Percentiles rank a stretch among this genome's conserved stretches.
Evolutionary conservation across 2,797 vertebrate genomes (phyloP).

Genomic region (Sebastolobus altivelis): DNA sequence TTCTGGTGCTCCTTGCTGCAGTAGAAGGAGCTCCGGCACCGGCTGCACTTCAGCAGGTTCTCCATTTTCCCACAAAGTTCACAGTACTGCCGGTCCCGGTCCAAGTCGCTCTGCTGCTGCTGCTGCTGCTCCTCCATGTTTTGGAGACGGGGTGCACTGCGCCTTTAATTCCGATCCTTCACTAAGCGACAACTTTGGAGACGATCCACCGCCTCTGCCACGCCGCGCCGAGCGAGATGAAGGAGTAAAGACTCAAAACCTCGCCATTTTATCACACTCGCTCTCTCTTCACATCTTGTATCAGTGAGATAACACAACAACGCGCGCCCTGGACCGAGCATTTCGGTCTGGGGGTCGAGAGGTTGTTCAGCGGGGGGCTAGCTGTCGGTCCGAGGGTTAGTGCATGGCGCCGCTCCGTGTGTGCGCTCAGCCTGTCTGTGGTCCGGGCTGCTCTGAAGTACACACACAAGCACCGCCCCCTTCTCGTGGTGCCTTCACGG

Average conservation of each 20-base stretch:
- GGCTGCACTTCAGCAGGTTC: slow-evolving; percentile 93
- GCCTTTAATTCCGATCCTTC: slow-evolving; percentile 79
- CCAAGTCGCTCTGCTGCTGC: slow-evolving; percentile 74
- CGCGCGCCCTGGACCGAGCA: slow-evolving; percentile 21
- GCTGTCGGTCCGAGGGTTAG: slow-evolving; percentile 31
- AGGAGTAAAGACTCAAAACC: slow-evolving; percentile 57
- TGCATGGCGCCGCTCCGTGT: slow-evolving; percentile 73
- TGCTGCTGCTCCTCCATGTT: slow-evolving; percentile 76
- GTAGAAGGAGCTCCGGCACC: slow-evolving; percentile 96
- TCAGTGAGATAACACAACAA: slow-evolving; percentile 17
- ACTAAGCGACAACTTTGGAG: slow-evolving; percentile 80
- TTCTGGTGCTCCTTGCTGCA: slow-evolving; percentile 98
- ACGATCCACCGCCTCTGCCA: slow-evolving; percentile 70
- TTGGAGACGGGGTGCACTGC: slow-evolving; percentile 46
- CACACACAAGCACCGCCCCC: slow-evolving; percentile 40
- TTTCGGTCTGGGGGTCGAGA: slow-evolving; percentile 22
- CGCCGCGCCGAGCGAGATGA: slow-evolving; percentile 70
- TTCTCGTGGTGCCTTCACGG: slow-evolving; percentile 1
- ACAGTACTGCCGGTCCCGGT: slow-evolving; percentile 90
- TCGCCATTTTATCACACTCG: slow-evolving; percentile 49
- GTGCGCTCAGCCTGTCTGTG: slow-evolving; percentile 40
- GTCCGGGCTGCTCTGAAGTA: slow-evolving; percentile 62
- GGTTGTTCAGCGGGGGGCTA: slow-evolving; percentile 30
- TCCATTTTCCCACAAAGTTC: slow-evolving; percentile 98
- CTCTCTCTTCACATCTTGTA: slow-evolving; percentile 26